These are phyloP conservation scores for Dasyprocta punctata DNA, from an alignment of 2,113 vertebrate genomes.

Conservation along the genomic window DNA sequence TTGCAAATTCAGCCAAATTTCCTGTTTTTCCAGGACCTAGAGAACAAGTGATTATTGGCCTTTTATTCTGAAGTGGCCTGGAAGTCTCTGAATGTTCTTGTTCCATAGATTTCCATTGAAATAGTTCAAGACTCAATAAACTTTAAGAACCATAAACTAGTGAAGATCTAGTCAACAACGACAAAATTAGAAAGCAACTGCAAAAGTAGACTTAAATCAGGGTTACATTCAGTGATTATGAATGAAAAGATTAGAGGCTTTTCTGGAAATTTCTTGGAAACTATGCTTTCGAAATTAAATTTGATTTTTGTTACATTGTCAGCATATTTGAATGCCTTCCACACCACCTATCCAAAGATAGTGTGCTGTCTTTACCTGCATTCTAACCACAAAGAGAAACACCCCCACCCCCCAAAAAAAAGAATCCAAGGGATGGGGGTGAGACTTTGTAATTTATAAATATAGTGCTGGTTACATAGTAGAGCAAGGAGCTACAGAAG, in stretches of 20 bases:
- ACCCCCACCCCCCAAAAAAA: too few species aligned
- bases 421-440: background rate
- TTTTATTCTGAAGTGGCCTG: background rate
- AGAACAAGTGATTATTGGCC: background rate
- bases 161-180: background rate
- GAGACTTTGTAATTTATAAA: background rate
- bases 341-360: accelerated
- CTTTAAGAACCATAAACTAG: background rate
- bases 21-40: background rate
- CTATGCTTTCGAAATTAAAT: background rate
- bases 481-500: background rate
- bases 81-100: background rate
- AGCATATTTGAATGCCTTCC: background rate
- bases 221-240: background rate
- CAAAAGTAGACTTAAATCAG: background rate
- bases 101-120: background rate
- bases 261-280: background rate
- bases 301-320: background rate
- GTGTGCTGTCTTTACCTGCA: background rate
- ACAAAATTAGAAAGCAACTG: background rate
- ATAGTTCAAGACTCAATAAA: background rate
- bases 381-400: background rate
- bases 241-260: background rate
- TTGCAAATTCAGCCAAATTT: background rate
- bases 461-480: background rate